Base-by-base conservation (phyloP, 2,113 vertebrate genomes). In the Lophura nycthemera region DNA sequence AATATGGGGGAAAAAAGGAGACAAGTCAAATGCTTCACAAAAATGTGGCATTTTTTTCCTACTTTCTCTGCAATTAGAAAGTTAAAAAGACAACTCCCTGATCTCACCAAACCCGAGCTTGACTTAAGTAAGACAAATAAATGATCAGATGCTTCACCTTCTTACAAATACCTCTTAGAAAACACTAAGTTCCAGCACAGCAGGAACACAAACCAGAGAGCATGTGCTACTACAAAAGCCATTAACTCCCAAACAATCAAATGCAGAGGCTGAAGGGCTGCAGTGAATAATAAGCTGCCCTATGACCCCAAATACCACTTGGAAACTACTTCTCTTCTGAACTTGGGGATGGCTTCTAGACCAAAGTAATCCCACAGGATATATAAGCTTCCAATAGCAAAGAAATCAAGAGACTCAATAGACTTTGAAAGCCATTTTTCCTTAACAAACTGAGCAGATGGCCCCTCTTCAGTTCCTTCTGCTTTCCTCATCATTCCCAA, bases 1-100 rank as follows among this genome's bases (percentile, higher is more conserved):
- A 70, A 76, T 38, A 22, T 11, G 5, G 2, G 4, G 2, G 1
- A 4, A 25, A 13, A 20, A 22, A 8, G 7, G 8, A 14, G 38
- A 38, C 22, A 69, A 67, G 73, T 29, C 32, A 60, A 63, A 36
- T 13, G 21, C 70, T 83, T 84, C 42, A 15, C 69, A 85, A 50
- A 66, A 66, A 48, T 3, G 15, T 30, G 27, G 24, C 13, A 66
- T 38, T 71, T 70, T 54, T 54, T 50, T 88, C 2, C 1, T 57
- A 47, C 13, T 14, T 45, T 30, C 38, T 83, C 36, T 40, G 20
- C 40, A 66, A 30, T 71, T 61, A 67, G 4, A 7, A 64, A 74
- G 22, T 85, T 69, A 64, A 1, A 89, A 10, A 80, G 29, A 75
- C 25, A 57, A 34, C 17, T 27, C 50, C 61, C 34, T 42, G n/a